phyloP scores from a whole-genome alignment of 2,113 vertebrate genomes.

The Oxyura jamaicensis region DNA sequence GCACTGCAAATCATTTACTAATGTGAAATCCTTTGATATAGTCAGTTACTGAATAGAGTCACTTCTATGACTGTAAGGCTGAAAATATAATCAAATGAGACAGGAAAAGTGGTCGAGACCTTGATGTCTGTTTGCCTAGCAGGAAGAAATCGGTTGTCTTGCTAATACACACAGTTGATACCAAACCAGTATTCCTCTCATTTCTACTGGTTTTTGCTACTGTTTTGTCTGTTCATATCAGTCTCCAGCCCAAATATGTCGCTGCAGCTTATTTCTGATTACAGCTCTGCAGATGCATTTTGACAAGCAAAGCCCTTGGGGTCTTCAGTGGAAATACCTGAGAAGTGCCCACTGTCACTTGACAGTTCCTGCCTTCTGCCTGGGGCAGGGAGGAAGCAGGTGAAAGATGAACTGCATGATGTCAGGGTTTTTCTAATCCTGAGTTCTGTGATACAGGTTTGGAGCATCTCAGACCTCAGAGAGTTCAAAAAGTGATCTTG shows the following conservation, averaged over 20 bases:
- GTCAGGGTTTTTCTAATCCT: neutral
- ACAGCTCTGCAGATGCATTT: rapidly evolving
- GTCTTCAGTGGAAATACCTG: rapidly evolving
- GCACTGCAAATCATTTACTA: neutral
- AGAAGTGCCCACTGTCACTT: rapidly evolving
- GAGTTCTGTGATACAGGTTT: conserved; percentile 75
- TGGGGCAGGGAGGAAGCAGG: neutral
- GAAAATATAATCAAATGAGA: neutral
- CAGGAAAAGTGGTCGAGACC: neutral
- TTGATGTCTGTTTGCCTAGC: rapidly evolving
- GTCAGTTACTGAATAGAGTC: neutral
- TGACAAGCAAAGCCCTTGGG: rapidly evolving
- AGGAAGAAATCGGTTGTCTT: rapidly evolving
- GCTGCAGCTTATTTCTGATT: rapidly evolving
- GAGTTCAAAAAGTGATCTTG: conserved; percentile 80
- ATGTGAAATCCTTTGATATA: neutral
- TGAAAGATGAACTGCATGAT: neutral
- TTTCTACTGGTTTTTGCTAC: neutral
- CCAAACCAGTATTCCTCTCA: rapidly evolving
- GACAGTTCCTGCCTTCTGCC: rapidly evolving
- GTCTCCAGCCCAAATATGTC: neutral
- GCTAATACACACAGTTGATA: rapidly evolving
- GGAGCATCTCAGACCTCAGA: conserved; percentile 84
- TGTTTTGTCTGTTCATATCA: rapidly evolving
- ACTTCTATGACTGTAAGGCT: neutral